phyloP scores from a whole-genome alignment of 1,140 invertebrate species.

The Eciton burchellii region DNA sequence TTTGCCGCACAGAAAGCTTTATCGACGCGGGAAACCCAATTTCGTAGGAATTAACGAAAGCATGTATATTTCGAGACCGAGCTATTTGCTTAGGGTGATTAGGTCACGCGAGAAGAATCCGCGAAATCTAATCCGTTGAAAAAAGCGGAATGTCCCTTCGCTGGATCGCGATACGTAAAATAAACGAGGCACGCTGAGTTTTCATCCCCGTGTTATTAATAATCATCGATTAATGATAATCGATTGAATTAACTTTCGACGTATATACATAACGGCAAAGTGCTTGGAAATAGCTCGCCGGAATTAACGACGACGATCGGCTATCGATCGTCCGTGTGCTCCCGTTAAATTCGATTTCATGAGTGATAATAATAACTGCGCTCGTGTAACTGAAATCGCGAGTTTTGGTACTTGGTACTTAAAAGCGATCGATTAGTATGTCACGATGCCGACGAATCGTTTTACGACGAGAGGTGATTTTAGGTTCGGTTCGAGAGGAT shows the following conservation, averaged over 20 bases:
- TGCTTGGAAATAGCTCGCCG: neutral
- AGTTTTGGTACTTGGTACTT: neutral
- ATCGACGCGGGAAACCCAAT: constrained; percentile 11
- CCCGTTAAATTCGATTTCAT: too few species aligned
- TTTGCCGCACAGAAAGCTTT: constrained; percentile 8
- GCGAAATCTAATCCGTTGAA: constrained; percentile 15
- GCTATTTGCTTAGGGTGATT: constrained; percentile 19
- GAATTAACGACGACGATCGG: neutral
- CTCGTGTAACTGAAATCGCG: constrained; percentile 15
- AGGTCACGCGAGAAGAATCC: constrained; percentile 41
- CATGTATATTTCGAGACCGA: neutral
- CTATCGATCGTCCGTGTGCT: neutral
- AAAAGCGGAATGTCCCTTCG: neutral
- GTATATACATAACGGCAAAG: neutral
- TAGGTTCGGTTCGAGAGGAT: neutral
- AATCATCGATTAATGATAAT: neutral
- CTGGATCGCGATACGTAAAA: constrained; percentile 20
- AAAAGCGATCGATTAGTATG: constrained; percentile 12
- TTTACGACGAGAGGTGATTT: neutral
- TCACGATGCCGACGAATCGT: constrained; percentile 11
- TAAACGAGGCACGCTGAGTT: constrained; percentile 5
- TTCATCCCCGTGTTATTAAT: neutral
- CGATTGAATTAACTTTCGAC: too few species aligned
- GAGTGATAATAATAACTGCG: too few species aligned
- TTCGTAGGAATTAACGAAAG: constrained; percentile 20